Base-by-base conservation (phyloP, 2,113 vertebrate species). In the Rhynchopsitta pachyrhyncha region DNA sequence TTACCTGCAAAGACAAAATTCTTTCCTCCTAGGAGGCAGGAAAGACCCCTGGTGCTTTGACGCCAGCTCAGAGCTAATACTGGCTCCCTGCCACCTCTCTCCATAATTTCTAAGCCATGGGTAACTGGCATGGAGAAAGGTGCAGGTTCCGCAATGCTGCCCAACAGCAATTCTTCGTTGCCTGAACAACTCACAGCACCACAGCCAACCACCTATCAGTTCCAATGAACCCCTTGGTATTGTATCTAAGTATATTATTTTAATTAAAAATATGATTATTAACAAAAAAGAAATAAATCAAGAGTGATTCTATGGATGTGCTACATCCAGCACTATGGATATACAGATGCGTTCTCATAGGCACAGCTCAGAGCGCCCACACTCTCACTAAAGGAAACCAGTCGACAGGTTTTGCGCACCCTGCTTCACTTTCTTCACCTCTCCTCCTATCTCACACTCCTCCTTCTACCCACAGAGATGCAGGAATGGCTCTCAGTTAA, bases 31-130 rank as follows among this genome's bases (percentile, higher is more conserved):
- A 91, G 77, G 88, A 88, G 66, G 35, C 80, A 88, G 83, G 81
- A 92, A 96, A 91, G 77, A 91, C 74, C 66, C 89, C 69, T 23
- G 52, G 73, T 76, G 86, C 63, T 87, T 76, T 93, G 80, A 92
- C 1, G 2, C 81, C 67, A 92, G 35, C 80, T 89, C 42, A 82
- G 50, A 92, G 46, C 35, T 86, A 75, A 74, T 2, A 7, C 68
- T 93, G 93, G 90, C 82, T 81, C 69, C 55, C 68, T 94, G 83
- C 79, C 90, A 77, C 42, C 11, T 28, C 50, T 46, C 22, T 11
- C 59, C 67, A 75, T 80, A 52, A 52, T 64, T 79, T 96, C 49
- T 1, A 9, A 89, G 52, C 85, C 49, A 50, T 0, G 0, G 82
- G 75, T n/a, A 82, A 83, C 82, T 93, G 91, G 86, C 70, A 81